A percentile compares a stretch with the other conserved stretches of the same genome.
Evolutionary conservation across 2,113 vertebrate genomes (phyloP).

Genomic region (Gavialis gangeticus): DNA sequence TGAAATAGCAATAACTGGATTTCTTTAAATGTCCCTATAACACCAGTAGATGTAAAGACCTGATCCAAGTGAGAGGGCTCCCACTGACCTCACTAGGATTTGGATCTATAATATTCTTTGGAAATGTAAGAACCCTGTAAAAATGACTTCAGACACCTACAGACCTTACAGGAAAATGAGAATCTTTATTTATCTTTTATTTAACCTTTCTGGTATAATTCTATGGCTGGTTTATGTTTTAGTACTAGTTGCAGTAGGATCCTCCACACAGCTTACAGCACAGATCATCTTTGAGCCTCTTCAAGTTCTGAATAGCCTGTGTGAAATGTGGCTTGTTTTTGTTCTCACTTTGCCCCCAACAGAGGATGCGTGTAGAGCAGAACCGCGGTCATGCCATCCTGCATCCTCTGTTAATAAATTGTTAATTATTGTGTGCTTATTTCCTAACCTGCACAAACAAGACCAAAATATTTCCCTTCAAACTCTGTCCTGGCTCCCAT

Average conservation of each 20-base stretch:
- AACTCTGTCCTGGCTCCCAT: background rate
- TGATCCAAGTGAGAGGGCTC: background rate
- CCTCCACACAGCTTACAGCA: background rate
- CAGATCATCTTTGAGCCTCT: background rate
- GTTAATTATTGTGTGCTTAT: background rate
- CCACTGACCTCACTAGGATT: background rate
- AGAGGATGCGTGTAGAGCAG: background rate
- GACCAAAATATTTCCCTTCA: background rate
- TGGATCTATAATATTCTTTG: background rate
- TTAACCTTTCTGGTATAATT: background rate
- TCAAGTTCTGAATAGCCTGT: background rate
- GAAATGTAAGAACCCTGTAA: background rate
- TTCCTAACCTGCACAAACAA: background rate
- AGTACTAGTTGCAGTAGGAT: background rate
- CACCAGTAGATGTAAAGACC: background rate
- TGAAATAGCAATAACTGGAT: background rate
- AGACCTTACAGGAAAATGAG: background rate
- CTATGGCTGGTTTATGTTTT: fast-evolving
- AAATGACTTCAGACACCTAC: background rate
- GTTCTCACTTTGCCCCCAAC: background rate
- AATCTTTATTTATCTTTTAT: background rate
- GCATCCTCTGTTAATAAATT: background rate
- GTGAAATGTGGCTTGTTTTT: background rate
- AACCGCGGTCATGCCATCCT: background rate
- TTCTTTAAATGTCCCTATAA: background rate